These are phyloP conservation scores for Cephus sareptanus DNA, from an alignment of 2,888 invertebrate genomes.

Conservation along the genomic window DNA sequence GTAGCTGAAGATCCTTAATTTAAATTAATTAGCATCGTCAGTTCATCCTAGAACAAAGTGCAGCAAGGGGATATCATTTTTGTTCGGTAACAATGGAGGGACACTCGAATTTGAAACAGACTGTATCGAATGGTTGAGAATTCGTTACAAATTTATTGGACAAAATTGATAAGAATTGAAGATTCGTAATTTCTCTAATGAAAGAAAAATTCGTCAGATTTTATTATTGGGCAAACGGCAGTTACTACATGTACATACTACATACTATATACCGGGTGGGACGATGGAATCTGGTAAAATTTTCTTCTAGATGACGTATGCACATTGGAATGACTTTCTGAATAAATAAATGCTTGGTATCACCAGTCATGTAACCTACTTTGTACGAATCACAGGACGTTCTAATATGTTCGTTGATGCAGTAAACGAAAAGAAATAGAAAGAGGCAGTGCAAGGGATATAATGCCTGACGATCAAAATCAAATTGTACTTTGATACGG, in stretches of 20 bases:
- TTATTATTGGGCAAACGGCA: too few relatives aligned
- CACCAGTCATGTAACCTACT: conserved; percentile 11
- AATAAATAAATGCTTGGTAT: not conserved
- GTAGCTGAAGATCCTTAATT: not conserved
- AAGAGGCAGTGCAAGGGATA: not conserved
- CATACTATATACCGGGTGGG: not conserved
- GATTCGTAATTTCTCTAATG: not conserved
- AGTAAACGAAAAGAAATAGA: not conserved
- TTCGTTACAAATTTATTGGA: not conserved
- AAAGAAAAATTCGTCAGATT: not conserved
- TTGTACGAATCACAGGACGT: not conserved
- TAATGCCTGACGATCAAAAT: not conserved
- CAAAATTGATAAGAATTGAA: too few relatives aligned
- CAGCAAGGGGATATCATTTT: not conserved
- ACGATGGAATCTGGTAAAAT: not conserved
- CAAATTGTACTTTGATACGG: not conserved
- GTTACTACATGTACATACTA: not conserved
- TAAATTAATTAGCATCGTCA: not conserved
- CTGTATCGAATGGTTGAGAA: not conserved
- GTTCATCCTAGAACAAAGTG: not conserved
- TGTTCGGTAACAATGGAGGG: not conserved
- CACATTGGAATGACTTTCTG: not conserved
- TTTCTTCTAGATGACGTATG: not conserved
- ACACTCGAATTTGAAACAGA: not conserved
- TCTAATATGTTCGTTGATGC: not conserved